phyloP scores from a whole-genome alignment of 2,888 invertebrate genomes.

The Philonicus albiceps region DNA sequence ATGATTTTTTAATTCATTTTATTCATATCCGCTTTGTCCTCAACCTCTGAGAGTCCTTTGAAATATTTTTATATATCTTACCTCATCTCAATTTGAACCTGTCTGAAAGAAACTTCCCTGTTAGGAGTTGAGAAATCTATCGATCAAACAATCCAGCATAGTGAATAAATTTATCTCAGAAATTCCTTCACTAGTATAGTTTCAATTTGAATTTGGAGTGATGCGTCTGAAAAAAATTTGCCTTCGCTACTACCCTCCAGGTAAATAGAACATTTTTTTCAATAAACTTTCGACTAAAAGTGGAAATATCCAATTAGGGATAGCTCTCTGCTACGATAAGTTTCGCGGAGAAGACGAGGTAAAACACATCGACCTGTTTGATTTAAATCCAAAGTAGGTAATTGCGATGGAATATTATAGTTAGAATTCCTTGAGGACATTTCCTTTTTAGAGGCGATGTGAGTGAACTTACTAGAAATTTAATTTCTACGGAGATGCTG shows the following conservation, averaged over 20 bases:
- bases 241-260: constrained; percentile 76
- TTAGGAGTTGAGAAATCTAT: background rate
- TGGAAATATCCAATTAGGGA: constrained; percentile 59
- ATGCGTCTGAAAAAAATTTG: constrained; percentile 76
- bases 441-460: constrained; percentile 44
- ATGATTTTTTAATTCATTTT: background rate
- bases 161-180: background rate
- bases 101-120: background rate
- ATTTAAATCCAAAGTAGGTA: constrained; percentile 69
- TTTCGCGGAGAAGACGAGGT: constrained; percentile 68
- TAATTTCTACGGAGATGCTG: constrained; percentile 54
- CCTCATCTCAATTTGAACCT: background rate
- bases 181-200: background rate
- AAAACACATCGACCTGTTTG: constrained; percentile 71
- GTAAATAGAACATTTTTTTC: constrained; percentile 57
- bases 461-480: constrained; percentile 28
- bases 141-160: background rate
- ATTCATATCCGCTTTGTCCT: background rate
- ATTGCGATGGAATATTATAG: background rate
- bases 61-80: background rate
- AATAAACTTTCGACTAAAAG: background rate
- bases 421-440: constrained; percentile 50
- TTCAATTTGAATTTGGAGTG: background rate
- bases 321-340: constrained; percentile 71
- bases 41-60: background rate